These are phyloP conservation scores for Uropetala carovei DNA, from an alignment of 2,888 invertebrate species.

Conservation along the genomic window DNA sequence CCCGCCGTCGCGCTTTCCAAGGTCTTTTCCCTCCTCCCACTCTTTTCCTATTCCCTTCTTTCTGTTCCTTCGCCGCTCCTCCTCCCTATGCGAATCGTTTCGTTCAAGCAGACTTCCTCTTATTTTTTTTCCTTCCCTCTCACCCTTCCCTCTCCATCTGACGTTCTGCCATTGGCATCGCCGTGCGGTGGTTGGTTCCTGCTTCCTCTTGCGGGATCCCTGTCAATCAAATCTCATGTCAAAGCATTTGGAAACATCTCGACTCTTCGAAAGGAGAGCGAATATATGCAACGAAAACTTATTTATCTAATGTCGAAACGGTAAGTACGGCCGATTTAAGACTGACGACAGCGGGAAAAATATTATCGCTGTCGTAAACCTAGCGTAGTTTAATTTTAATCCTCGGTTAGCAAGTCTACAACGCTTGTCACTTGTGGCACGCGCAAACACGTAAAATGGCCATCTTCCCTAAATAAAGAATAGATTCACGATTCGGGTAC, in stretches of 20 bases:
- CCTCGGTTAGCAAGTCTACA: too few species aligned
- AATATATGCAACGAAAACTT: background rate
- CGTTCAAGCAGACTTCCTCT: background rate
- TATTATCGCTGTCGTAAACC: too few species aligned
- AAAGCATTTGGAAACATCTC: background rate
- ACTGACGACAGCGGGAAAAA: too few species aligned
- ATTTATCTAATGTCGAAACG: background rate
- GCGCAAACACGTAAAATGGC: too few species aligned
- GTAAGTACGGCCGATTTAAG: too few species aligned
- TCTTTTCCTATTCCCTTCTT: background rate
- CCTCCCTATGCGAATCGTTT: background rate
- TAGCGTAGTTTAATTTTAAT: too few species aligned
- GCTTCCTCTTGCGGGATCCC: background rate
- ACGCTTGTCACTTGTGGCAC: too few species aligned
- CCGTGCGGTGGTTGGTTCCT: background rate
- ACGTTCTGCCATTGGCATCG: slow-evolving; percentile 7
- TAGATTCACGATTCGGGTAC: too few species aligned
- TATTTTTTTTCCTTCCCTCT: background rate
- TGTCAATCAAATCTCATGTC: slow-evolving; percentile 32
- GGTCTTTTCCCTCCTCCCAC: background rate
- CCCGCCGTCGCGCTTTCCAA: background rate
- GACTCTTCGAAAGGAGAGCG: background rate
- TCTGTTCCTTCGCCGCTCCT: background rate
- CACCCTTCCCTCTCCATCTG: background rate
- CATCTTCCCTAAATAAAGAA: too few species aligned